Evolutionary conservation across 2,797 vertebrate genomes (phyloP), one percentile per base, ranked within the genome.

Genomic region (Bucorvus abyssinicus): DNA sequence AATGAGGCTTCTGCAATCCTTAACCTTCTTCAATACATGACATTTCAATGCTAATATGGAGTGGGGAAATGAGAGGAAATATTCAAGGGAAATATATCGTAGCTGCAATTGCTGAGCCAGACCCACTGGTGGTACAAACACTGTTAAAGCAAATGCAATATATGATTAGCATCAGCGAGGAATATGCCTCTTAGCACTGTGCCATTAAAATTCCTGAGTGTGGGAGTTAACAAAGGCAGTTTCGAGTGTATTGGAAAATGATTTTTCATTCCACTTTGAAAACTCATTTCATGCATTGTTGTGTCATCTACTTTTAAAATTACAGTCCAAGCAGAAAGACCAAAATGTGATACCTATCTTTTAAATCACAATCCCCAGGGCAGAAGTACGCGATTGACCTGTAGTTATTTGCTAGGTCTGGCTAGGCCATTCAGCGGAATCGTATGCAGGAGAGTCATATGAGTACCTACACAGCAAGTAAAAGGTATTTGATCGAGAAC

Each of bases 271-370:
- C 87, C 65, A 95, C 96, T 97, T 97, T 89, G 96, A 96, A 97
- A 97, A 94, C 95, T 97, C 95, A 97, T 97, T 97, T 97, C 96
- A 97, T 97, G 95, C 96, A 93, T 96, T 96, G 93, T 97, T 96
- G 96, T 97, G 94, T 96, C 94, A 97, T 96, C 94, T 95, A 82
- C 93, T 96, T 95, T 95, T 90, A 89, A 96, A 97, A 97, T 96
- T 92, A 96, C 95, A 82, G 89, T 95, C 94, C 87, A 93, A 97
- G 92, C 83, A 92, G 87, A 87, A 95, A 91, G 91, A 88, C 53
- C 70, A 84, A 95, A 95, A 90, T 26, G 42, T 60, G 91, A 96
- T 96, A 90, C 88, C 0, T 19, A 95, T 95, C 89, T 96, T 95
- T 96, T 95, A 95, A 96, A 95, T 92, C 95, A 69, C 1, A 40